These are phyloP conservation scores for Meandrina meandrites DNA, from an alignment of 92 coral and sea anemone genomes.

Conservation along the genomic window DNA sequence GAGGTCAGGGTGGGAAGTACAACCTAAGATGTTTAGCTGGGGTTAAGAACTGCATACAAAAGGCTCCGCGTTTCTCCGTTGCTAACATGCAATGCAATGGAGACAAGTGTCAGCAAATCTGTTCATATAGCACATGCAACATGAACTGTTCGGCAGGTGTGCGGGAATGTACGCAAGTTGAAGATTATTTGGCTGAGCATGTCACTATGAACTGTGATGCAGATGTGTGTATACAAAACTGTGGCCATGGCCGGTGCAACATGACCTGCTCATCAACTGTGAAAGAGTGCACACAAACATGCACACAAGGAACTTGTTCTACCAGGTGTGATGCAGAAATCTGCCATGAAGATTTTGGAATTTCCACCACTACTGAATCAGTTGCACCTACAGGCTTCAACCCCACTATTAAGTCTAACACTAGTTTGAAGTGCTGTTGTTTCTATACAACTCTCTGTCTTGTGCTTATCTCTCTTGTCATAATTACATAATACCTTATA, in stretches of 20 bases:
- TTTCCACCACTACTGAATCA: not conserved
- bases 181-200: not conserved
- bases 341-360: not conserved
- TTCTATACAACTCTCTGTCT: not conserved
- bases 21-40: not conserved
- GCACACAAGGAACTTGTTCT: not conserved
- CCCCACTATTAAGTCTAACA: not conserved
- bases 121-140: not conserved
- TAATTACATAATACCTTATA: not conserved
- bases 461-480: not conserved
- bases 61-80: not conserved
- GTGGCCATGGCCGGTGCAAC: not conserved
- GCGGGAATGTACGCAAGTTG: not conserved
- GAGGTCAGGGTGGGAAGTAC: not conserved
- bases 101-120: not conserved
- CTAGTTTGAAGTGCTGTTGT: not conserved
- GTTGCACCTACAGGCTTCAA: not conserved
- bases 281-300: slow-evolving; percentile 1
- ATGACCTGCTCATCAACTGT: slow-evolving; percentile 24
- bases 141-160: not conserved
- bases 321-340: not conserved
- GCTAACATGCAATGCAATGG: slow-evolving; percentile 3
- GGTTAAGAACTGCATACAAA: slow-evolving; percentile 9
- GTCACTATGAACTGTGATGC: slow-evolving; percentile 14
- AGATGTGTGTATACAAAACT: slow-evolving; percentile 2